Evolutionary conservation across 1,140 invertebrate genomes (phyloP).

Genomic region (Drosophila lowei): DNA sequence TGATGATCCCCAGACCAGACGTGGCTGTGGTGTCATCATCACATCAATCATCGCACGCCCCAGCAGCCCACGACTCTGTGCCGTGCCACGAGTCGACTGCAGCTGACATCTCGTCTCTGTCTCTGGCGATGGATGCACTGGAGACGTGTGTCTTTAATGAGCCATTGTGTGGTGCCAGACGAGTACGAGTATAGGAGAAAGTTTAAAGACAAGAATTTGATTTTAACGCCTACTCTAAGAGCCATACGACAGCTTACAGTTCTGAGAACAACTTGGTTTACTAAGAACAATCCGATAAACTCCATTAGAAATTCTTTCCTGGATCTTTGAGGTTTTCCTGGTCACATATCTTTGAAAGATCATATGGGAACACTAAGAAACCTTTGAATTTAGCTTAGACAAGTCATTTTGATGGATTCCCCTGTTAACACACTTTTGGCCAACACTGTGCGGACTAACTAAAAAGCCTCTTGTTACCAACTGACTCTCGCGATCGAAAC

Average conservation of each 20-base stretch:
- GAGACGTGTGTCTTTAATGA: slow-evolving; percentile 24
- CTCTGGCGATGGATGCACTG: slow-evolving; percentile 23
- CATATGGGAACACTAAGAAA: too few species aligned
- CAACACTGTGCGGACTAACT: not conserved
- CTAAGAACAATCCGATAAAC: too few species aligned
- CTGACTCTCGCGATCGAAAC: not conserved
- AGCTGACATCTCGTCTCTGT: slow-evolving; percentile 15
- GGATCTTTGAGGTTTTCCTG: not conserved
- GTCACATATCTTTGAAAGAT: not conserved
- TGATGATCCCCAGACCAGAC: slow-evolving; percentile 25
- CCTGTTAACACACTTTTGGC: not conserved
- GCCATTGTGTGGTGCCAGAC: slow-evolving; percentile 23
- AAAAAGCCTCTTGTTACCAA: slow-evolving; percentile 28
- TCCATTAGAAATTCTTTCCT: too few species aligned
- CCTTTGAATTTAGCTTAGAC: too few species aligned
- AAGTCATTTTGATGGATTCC: too few species aligned
- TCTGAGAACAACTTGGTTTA: not conserved
- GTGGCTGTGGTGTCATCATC: slow-evolving; percentile 58
- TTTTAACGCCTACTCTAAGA: slow-evolving; percentile 8
- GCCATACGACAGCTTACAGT: not conserved
- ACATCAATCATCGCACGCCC: slow-evolving; percentile 69
- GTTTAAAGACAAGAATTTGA: slow-evolving; percentile 22
- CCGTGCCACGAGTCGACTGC: slow-evolving; percentile 11
- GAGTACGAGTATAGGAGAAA: slow-evolving; percentile 18
- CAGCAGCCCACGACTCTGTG: slow-evolving; percentile 6